These are phyloP conservation scores for Hycleus phaleratus DNA, from an alignment of 1,140 invertebrate genomes.

Conservation along the genomic window DNA sequence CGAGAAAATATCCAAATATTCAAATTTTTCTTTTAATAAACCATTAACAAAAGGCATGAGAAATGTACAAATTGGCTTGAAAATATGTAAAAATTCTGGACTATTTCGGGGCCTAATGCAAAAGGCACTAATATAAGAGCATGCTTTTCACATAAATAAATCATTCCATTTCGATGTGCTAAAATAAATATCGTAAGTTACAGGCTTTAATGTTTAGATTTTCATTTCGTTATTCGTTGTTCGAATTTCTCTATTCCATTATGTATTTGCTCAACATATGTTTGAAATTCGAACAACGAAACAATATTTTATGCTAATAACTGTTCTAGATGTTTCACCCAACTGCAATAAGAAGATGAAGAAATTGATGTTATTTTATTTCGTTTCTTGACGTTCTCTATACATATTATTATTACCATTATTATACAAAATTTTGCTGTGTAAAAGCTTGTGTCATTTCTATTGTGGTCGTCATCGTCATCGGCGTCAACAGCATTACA, in stretches of 20 bases:
- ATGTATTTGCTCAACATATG: not conserved
- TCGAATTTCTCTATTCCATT: not conserved
- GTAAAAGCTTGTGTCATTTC: slow-evolving; percentile 1
- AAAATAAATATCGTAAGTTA: too few species aligned
- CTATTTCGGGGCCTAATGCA: too few species aligned
- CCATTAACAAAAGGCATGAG: not conserved
- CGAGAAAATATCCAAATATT: not conserved
- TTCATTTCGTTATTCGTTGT: too few species aligned
- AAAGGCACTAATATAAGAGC: not conserved
- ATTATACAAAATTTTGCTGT: not conserved
- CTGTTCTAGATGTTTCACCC: slow-evolving; percentile 28
- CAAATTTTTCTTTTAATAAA: not conserved
- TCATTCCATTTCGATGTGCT: too few species aligned
- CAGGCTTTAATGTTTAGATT: too few species aligned
- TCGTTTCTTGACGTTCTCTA: not conserved
- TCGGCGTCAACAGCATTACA: too few species aligned
- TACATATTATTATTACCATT: not conserved
- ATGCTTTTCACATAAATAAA: not conserved
- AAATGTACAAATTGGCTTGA: not conserved
- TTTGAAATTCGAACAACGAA: slow-evolving; percentile 6
- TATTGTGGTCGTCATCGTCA: too few species aligned
- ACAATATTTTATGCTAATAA: slow-evolving; percentile 15
- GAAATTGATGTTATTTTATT: slow-evolving; percentile 17
- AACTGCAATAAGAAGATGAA: slow-evolving; percentile 23
- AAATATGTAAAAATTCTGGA: too few species aligned